Base-by-base conservation (phyloP, 2,113 vertebrate genomes). In the Scomber colias region DNA sequence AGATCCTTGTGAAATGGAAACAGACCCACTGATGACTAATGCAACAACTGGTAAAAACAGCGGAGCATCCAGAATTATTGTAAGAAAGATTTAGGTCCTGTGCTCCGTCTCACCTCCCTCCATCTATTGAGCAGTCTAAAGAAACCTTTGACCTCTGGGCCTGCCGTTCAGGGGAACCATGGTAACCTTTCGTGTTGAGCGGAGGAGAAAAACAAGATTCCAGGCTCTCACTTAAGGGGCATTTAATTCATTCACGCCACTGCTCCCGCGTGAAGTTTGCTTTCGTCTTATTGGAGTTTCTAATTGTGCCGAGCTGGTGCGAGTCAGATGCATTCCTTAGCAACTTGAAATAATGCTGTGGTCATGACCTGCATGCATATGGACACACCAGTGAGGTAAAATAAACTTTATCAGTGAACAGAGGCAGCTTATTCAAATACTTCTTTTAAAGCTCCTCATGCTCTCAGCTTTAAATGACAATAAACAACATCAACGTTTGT, bases 141-240 rank as follows among this genome's bases (percentile, higher is more conserved):
- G 71, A 62, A 75, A 92, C 93, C 93, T 93, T 90, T 94, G 94
- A 94, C 94, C 93, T 88, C 75, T 83, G 62, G 53, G 88, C 79
- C 91, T 72, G 72, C 87, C 64, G 65, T 86, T 93, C 59, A 83
- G 77, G 84, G 91, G 88, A 93, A 92, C 93, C 93, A 95, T 94
- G 90, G 93, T 85, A 94, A 95, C 94, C 89, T 92, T 94, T 90
- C 63, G 83, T 92, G 89, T 90, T 89, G 90, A 84, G 86, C 83
- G 89, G 84, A 88, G 85, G 76, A 88, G 89, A 89, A 91, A 93
- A 93, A 83, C 85, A 92, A 92, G 82, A 90, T 66, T 84, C 88
- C 78, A 71, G 72, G 73, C 82, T 79, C 89, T 87, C 71, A 79
- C 76, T 84, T 70, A 57, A 85, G 85, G 35, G 74, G 51, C 73